Evolutionary conservation across 2,888 invertebrate genomes (phyloP).

Genomic region (Parasteatoda lunata): DNA sequence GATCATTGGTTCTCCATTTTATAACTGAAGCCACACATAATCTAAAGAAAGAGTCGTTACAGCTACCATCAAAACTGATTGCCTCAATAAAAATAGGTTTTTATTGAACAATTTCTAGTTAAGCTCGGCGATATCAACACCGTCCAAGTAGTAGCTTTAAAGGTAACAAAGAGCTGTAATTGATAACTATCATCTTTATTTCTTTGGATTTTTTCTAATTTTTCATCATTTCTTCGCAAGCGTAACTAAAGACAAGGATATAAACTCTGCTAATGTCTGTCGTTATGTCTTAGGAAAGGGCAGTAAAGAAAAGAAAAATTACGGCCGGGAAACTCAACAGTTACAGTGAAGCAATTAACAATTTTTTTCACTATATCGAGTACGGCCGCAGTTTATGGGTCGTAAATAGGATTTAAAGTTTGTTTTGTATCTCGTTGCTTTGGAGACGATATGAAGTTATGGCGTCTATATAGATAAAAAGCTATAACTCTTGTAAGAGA

Average conservation of each 20-base stretch:
- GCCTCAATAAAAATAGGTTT: conserved; percentile 29
- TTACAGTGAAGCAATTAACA: conserved; percentile 32
- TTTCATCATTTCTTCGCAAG: background rate
- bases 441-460: background rate
- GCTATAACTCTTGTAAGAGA: too few species aligned
- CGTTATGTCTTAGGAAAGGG: conserved; percentile 29
- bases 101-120: conserved; percentile 8
- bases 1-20: too few species aligned
- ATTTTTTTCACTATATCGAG: conserved; percentile 11
- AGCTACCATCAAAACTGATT: conserved; percentile 8
- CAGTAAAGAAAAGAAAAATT: conserved; percentile 28
- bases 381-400: conserved; percentile 25
- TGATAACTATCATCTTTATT: conserved; percentile 30
- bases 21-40: too few species aligned
- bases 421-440: conserved; percentile 19
- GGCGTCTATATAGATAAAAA: too few species aligned
- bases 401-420: conserved; percentile 53
- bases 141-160: conserved; percentile 26
- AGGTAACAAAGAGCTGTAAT: conserved; percentile 26
- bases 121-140: conserved; percentile 6
- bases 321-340: conserved; percentile 27
- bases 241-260: background rate
- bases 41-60: too few species aligned
- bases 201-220: background rate
- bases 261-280: conserved; percentile 4